phyloP scores from a whole-genome alignment of 2,113 vertebrate genomes.

The Furnarius figulus region DNA sequence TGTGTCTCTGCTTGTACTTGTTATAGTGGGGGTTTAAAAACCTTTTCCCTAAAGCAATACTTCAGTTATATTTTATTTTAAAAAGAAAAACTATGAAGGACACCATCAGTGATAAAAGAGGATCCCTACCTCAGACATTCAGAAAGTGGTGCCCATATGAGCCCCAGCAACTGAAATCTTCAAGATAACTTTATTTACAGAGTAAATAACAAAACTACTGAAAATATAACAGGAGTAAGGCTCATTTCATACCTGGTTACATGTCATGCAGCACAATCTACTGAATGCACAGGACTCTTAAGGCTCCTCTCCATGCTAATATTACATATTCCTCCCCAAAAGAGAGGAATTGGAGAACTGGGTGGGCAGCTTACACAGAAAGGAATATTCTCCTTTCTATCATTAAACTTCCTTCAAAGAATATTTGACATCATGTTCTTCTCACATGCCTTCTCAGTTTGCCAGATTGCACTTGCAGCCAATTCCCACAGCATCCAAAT shows the following conservation, averaged over 20 bases:
- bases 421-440: neutral
- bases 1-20: neutral
- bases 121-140: neutral
- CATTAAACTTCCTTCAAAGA: neutral
- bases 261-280: neutral
- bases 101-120: neutral
- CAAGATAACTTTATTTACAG: neutral
- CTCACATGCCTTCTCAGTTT: neutral
- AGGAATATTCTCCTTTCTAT: neutral
- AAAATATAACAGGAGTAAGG: neutral
- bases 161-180: neutral
- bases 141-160: neutral
- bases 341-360: rapidly evolving
- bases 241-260: neutral
- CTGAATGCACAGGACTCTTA: neutral
- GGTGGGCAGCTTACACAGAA: neutral
- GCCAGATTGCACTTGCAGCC: neutral
- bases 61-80: neutral
- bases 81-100: neutral
- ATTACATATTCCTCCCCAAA: neutral
- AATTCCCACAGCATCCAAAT: neutral
- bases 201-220: neutral
- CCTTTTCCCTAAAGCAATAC: neutral
- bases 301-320: neutral
- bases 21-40: rapidly evolving